A percentile compares a stretch with the other conserved stretches of the same genome.
Conservation (phyloP, 2,797 vertebrate species). For the Rhabdophis nuchalis region DNA sequence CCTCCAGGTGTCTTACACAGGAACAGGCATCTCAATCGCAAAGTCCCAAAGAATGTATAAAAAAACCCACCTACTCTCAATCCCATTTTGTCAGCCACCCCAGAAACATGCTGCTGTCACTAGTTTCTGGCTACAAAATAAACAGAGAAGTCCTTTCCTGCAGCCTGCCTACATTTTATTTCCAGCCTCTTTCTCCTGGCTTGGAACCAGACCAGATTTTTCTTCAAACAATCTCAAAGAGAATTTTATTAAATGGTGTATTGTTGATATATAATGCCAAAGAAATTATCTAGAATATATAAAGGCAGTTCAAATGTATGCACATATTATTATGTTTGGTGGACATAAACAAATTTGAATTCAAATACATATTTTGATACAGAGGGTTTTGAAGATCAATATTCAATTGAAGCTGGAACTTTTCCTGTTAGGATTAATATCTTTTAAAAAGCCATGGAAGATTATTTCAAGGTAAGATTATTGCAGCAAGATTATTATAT, state of each 20-base stretch:
- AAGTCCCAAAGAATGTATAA: too few species aligned
- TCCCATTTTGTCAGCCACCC: too few species aligned
- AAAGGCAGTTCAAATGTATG: not conserved
- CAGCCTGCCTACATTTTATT: too few species aligned
- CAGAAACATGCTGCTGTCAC: too few species aligned
- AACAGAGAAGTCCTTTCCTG: too few species aligned
- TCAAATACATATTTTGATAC: not conserved
- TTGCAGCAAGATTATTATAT: not conserved
- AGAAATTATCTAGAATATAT: not conserved
- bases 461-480: not conserved
- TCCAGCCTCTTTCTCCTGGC: too few species aligned
- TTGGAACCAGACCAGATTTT: too few species aligned
- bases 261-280: not conserved
- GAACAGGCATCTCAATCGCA: too few species aligned
- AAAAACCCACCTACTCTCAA: too few species aligned
- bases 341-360: not conserved
- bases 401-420: not conserved
- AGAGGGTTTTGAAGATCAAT: not conserved
- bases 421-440: not conserved
- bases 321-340: not conserved
- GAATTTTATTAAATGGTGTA: not conserved
- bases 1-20: too few species aligned
- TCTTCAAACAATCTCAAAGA: not conserved
- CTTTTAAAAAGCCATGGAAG: not conserved
- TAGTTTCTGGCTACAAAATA: too few species aligned